Conservation (phyloP, 2,113 vertebrate species). For the Peucedramus taeniatus region DNA sequence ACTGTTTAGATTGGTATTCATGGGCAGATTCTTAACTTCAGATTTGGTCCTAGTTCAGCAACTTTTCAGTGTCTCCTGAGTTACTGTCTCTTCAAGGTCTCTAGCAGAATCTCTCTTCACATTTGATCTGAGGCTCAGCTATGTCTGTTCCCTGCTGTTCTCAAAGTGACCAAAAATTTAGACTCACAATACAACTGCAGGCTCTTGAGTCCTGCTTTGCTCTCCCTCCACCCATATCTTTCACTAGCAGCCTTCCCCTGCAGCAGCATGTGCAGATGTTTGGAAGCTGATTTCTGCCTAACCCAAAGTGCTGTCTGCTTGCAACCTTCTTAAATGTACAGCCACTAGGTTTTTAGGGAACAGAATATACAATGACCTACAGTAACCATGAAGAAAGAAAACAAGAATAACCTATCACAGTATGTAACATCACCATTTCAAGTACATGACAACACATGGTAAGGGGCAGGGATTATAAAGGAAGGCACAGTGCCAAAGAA, state of each 20-base stretch:
- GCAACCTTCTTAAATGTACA: not conserved
- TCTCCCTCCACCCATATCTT: not conserved
- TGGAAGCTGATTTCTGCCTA: not conserved
- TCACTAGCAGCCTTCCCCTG: not conserved
- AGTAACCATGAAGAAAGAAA: not conserved
- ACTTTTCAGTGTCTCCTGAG: not conserved
- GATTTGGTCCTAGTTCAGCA: not conserved
- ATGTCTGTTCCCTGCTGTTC: not conserved
- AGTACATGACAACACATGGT: not conserved
- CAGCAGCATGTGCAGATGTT: accelerated
- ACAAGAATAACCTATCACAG: not conserved
- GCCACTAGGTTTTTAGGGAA: not conserved
- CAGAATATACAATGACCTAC: not conserved
- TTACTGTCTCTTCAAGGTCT: not conserved
- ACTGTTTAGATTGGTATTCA: not conserved
- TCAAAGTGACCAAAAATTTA: not conserved
- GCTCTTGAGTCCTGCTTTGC: not conserved
- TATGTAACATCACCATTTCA: not conserved
- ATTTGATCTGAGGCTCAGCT: not conserved
- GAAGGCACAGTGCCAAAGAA: not conserved
- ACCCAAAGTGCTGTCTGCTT: not conserved
- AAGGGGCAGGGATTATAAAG: not conserved
- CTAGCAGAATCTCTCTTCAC: not conserved
- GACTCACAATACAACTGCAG: not conserved
- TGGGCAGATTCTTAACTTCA: not conserved